Conservation (phyloP, 2,888 invertebrate genomes). For the Tipula lateralis region DNA sequence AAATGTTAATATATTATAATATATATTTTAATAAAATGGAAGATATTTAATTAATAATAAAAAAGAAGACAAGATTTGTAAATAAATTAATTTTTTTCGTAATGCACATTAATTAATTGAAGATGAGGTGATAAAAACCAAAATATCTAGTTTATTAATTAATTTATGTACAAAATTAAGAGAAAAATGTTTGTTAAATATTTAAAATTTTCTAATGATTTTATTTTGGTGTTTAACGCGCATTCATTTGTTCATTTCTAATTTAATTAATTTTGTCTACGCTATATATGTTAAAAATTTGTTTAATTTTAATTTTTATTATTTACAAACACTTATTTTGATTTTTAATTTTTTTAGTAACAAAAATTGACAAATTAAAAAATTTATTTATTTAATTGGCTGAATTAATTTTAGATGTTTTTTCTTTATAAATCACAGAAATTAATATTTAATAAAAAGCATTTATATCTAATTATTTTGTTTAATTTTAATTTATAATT, state of each 20-base stretch:
- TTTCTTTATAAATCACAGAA: neutral
- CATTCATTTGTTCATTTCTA: neutral
- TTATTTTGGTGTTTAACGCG: neutral
- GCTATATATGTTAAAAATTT: neutral
- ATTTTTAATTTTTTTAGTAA: neutral
- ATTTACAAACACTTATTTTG: slow-evolving; percentile 19
- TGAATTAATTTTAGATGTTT: neutral
- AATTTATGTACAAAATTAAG: neutral
- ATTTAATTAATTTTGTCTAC: neutral
- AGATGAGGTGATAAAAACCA: neutral
- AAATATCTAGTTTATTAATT: neutral
- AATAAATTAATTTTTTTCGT: neutral
- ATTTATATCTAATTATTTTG: neutral
- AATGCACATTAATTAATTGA: slow-evolving; percentile 19
- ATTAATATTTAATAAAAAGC: slow-evolving; percentile 1
- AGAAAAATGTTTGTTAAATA: neutral
- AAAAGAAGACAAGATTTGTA: neutral
- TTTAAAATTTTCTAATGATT: neutral
- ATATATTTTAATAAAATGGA: neutral
- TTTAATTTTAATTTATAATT: neutral
- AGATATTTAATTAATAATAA: neutral
- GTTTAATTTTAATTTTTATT: neutral
- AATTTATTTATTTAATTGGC: neutral
- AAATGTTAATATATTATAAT: neutral
- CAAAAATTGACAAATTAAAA: neutral